phyloP scores from a whole-genome alignment of 2,113 vertebrate species.

The Gavia stellata region DNA sequence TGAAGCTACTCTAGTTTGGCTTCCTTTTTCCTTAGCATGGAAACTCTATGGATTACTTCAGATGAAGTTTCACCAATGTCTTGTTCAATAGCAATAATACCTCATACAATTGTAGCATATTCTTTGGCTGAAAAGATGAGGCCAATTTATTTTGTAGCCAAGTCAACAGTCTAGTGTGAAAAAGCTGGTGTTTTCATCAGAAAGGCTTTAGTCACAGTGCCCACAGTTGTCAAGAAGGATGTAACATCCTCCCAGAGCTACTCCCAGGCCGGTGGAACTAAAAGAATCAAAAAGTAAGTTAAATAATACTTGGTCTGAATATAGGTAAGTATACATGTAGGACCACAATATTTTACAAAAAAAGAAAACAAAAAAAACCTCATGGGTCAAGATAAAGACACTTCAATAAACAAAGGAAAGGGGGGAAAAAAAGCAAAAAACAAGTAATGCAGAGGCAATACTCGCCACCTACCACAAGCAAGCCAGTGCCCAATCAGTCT shows the following conservation, averaged over 20 bases:
- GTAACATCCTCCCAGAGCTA: not conserved
- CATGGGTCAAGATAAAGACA: not conserved
- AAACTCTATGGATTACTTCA: not conserved
- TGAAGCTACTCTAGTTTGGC: not conserved
- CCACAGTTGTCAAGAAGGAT: not conserved
- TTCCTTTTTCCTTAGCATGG: not conserved
- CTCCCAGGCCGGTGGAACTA: not conserved
- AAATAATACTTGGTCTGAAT: not conserved
- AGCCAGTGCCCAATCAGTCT: not conserved
- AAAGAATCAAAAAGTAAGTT: not conserved
- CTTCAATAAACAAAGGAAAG: not conserved
- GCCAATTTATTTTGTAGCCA: not conserved
- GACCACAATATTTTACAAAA: not conserved
- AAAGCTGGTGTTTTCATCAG: not conserved
- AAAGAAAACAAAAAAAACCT: not conserved
- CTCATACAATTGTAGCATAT: not conserved
- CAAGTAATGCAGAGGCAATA: not conserved
- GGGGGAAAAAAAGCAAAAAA: fast-evolving
- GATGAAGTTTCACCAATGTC: not conserved
- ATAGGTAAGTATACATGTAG: not conserved
- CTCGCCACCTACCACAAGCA: fast-evolving
- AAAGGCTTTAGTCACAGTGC: not conserved
- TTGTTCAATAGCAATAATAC: not conserved
- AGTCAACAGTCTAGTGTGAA: not conserved
- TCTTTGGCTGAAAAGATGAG: not conserved